phyloP scores from a whole-genome alignment of 2,113 vertebrate genomes.

The Mastomys natalensis region DNA sequence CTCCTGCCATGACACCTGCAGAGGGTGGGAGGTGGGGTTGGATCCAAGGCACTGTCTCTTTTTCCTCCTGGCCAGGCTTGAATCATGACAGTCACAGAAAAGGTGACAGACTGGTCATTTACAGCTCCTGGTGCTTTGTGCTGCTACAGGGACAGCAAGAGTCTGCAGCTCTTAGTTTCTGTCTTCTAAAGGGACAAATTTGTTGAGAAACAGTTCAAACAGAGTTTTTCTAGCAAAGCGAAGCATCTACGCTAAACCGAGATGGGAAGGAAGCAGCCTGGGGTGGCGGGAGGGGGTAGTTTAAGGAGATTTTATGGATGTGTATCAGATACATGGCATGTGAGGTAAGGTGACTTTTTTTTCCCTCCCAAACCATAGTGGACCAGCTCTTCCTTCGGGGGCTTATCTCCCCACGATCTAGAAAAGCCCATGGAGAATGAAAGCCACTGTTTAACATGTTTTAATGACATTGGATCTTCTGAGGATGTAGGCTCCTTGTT shows the following conservation, averaged over 20 bases:
- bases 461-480: neutral
- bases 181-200: neutral
- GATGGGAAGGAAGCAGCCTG: neutral
- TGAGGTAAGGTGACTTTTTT: neutral
- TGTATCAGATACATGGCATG: neutral
- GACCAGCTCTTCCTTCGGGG: neutral
- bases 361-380: neutral
- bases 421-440: neutral
- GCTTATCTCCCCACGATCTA: neutral
- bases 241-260: too few relatives aligned
- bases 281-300: neutral
- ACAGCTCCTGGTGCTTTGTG: neutral
- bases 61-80: neutral
- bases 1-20: fast-evolving
- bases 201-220: neutral
- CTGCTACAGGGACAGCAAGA: neutral
- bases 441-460: neutral
- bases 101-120: neutral
- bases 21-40: too few relatives aligned
- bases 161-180: neutral
- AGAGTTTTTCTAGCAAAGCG: neutral
- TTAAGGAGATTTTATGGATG: neutral
- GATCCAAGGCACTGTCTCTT: fast-evolving
- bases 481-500: neutral
- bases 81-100: fast-evolving